A percentile compares a stretch with the other conserved stretches of the same genome.
These are phyloP conservation scores for Puffinus mauretanicus DNA, from an alignment of 2,113 vertebrate species.

Conservation along the genomic window DNA sequence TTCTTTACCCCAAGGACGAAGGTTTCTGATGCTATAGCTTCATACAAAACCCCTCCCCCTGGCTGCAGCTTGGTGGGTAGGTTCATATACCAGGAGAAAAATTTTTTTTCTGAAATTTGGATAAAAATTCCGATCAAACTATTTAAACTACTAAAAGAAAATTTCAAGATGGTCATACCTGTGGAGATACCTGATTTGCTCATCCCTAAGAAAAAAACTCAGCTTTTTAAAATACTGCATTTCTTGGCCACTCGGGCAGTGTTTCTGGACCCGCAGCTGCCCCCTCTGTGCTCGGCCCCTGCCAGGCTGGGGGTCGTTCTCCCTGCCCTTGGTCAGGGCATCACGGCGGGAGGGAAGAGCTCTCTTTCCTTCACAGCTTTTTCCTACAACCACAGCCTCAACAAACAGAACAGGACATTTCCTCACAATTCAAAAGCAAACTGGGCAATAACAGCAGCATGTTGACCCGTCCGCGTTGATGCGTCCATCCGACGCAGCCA, in stretches of 20 bases:
- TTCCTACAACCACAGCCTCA: not conserved
- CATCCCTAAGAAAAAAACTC: not conserved
- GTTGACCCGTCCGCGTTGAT: not conserved
- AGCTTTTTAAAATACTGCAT: not conserved
- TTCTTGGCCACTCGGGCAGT: not conserved
- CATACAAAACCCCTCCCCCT: not conserved
- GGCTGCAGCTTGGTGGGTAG: conserved; percentile 34
- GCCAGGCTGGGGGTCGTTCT: not conserved
- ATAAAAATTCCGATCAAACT: not conserved
- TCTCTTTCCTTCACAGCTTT: not conserved
- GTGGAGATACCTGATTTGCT: not conserved
- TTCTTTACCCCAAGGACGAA: conserved; percentile 41
- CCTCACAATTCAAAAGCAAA: not conserved
- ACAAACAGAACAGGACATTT: not conserved
- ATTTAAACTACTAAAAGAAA: not conserved
- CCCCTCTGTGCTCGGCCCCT: not conserved
- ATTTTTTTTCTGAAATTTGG: conserved; percentile 3
- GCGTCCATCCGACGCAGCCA: not conserved
- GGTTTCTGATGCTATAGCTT: conserved; percentile 37
- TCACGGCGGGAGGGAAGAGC: not conserved
- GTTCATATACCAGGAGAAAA: conserved; percentile 11
- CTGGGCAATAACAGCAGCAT: not conserved
- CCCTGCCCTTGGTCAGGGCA: not conserved
- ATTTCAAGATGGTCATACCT: not conserved
- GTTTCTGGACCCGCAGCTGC: not conserved